Percentiles rank a stretch among this genome's conserved stretches.
phyloP scores from a whole-genome alignment of 2,888 invertebrate species.

The Marronus borbonicus region DNA sequence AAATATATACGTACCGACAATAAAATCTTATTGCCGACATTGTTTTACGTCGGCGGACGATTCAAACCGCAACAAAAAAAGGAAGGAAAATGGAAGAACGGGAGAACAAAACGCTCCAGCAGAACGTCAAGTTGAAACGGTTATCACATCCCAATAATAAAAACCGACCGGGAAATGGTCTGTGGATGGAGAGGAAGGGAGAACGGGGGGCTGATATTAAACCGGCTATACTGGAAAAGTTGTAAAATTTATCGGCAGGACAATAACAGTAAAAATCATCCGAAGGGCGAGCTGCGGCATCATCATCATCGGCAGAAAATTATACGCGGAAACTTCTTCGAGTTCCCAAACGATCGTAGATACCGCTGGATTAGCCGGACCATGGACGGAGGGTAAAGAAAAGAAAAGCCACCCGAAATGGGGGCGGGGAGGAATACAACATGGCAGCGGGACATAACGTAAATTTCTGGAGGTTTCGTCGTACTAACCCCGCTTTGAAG shows the following conservation, averaged over 20 bases:
- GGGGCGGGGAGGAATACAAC: neutral
- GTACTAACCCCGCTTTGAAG: no score
- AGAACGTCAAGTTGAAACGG: constrained; percentile 14
- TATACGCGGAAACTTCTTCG: constrained; percentile 20
- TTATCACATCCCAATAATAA: constrained; percentile 32
- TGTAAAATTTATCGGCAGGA: constrained; percentile 41
- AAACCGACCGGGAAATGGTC: neutral
- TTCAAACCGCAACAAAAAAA: neutral
- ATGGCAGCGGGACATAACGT: no score
- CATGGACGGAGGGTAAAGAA: neutral
- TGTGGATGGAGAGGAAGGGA: neutral
- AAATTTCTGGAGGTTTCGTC: no score
- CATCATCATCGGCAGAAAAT: constrained; percentile 37
- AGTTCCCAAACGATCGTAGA: neutral
- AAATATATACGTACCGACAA: constrained; percentile 42
- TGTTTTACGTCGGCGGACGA: constrained; percentile 40
- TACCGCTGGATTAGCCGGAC: neutral
- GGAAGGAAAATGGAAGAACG: neutral
- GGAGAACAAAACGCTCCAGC: neutral
- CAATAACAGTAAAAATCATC: constrained; percentile 46
- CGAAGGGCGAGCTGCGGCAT: neutral
- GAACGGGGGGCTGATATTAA: neutral
- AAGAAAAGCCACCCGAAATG: neutral
- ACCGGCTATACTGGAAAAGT: constrained; percentile 18
- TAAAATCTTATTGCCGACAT: constrained; percentile 42